Conservation (phyloP, 2,888 invertebrate species). For the Vannuccia rotundouncinata region DNA sequence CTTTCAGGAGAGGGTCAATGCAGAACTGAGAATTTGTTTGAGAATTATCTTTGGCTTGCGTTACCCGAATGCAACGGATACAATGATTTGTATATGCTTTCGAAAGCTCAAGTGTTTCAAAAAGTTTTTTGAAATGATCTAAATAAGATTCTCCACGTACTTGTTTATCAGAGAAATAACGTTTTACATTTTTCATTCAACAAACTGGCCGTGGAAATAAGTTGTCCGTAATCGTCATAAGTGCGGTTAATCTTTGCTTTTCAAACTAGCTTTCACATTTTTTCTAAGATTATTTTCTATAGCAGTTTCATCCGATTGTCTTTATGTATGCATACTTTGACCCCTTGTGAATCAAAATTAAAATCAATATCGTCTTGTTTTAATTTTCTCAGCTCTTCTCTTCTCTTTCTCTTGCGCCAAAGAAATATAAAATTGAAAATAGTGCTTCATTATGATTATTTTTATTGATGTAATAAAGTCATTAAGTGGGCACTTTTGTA, state of each 20-base stretch:
- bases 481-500: too few species aligned
- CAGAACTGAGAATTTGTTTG: background rate
- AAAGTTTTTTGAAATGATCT: background rate
- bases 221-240: background rate
- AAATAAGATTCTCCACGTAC: background rate
- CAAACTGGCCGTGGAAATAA: background rate
- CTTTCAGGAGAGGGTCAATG: background rate
- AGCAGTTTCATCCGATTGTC: background rate
- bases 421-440: background rate
- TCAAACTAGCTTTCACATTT: background rate
- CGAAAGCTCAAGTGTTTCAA: background rate
- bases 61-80: background rate
- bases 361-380: background rate
- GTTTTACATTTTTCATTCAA: background rate
- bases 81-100: background rate
- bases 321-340: background rate
- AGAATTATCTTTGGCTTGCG: background rate
- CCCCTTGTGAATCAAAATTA: background rate
- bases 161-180: background rate
- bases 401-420: too few species aligned
- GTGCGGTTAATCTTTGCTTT: background rate
- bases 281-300: background rate
- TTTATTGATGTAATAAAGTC: too few species aligned
- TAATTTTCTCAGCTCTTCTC: too few species aligned
- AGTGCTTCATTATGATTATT: background rate